Percentiles rank a stretch among this genome's conserved stretches.
Conservation (phyloP, 2,797 vertebrate genomes). For the Muraenolepis orangiensis region DNA sequence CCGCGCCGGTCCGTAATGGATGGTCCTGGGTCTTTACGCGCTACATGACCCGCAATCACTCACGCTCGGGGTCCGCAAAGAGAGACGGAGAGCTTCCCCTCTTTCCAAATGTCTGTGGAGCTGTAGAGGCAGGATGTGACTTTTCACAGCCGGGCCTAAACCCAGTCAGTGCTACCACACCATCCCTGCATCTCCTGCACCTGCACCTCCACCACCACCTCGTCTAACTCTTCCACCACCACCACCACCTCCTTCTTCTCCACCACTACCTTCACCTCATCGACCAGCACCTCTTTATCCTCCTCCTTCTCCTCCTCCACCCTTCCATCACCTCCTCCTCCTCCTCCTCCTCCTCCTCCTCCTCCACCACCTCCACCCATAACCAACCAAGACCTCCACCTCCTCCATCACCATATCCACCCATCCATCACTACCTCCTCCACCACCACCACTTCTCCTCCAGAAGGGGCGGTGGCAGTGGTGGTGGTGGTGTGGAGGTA, state of each 20-base stretch:
- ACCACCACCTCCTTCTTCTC: neutral
- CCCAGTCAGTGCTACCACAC: slow-evolving; percentile 36
- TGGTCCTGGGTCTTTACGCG: neutral
- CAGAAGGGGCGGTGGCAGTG: no score
- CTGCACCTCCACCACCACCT: neutral
- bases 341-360: no score
- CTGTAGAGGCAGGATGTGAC: slow-evolving; percentile 67
- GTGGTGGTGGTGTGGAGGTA: no score
- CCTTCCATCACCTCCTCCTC: no score
- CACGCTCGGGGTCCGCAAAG: slow-evolving; percentile 45
- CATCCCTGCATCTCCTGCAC: neutral
- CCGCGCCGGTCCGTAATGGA: slow-evolving; percentile 36
- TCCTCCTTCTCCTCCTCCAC: neutral
- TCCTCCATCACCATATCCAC: no score
- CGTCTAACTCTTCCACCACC: neutral
- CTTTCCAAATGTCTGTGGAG: slow-evolving; percentile 66
- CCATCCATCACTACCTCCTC: no score
- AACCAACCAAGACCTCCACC: no score
- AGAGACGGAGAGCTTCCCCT: slow-evolving; percentile 50
- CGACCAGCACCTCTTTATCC: no score
- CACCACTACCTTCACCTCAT: neutral
- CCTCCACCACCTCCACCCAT: no score
- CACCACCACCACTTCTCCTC: no score
- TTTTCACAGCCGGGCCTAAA: slow-evolving; percentile 78
- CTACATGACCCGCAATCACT: slow-evolving; percentile 53